These are phyloP conservation scores for Antheraea assamensis DNA, from an alignment of 2,888 invertebrate genomes.

Conservation along the genomic window DNA sequence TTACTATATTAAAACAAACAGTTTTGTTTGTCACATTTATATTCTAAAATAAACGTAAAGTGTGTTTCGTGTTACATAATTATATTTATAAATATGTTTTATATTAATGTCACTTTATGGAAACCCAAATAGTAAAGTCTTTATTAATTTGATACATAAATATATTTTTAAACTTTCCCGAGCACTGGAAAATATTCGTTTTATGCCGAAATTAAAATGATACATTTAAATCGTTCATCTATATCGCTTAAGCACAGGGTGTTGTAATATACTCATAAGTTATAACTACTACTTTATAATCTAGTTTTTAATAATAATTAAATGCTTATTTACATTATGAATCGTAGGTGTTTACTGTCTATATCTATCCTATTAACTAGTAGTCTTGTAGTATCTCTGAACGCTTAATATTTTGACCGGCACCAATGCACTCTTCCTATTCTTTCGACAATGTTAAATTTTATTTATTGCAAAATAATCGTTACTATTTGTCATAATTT, in stretches of 20 bases:
- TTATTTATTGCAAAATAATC: not conserved
- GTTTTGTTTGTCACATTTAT: not conserved
- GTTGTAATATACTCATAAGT: slow-evolving; percentile 48
- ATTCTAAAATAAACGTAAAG: not conserved
- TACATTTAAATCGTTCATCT: slow-evolving; percentile 18
- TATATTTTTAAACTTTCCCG: not conserved
- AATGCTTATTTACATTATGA: slow-evolving; percentile 36
- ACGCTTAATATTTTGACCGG: slow-evolving; percentile 35
- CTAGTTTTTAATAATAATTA: slow-evolving; percentile 32
- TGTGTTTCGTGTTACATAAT: too few species aligned
- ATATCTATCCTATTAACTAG: slow-evolving; percentile 34
- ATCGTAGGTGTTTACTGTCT: slow-evolving; percentile 37
- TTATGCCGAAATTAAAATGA: not conserved
- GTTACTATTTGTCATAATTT: slow-evolving; percentile 11
- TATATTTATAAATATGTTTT: not conserved
- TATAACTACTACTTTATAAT: slow-evolving; percentile 39
- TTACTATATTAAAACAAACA: not conserved
- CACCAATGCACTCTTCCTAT: slow-evolving; percentile 33
- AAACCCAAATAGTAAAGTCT: not conserved
- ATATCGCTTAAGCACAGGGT: slow-evolving; percentile 63
- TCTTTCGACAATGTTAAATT: slow-evolving; percentile 10
- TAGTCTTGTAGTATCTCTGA: slow-evolving; percentile 25
- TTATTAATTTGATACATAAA: not conserved
- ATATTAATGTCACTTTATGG: not conserved
- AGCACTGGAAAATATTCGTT: not conserved